Evolutionary conservation across 2,113 vertebrate species (phyloP), one percentile per base, ranked within the genome.

Genomic region (Hemiprocne comata): DNA sequence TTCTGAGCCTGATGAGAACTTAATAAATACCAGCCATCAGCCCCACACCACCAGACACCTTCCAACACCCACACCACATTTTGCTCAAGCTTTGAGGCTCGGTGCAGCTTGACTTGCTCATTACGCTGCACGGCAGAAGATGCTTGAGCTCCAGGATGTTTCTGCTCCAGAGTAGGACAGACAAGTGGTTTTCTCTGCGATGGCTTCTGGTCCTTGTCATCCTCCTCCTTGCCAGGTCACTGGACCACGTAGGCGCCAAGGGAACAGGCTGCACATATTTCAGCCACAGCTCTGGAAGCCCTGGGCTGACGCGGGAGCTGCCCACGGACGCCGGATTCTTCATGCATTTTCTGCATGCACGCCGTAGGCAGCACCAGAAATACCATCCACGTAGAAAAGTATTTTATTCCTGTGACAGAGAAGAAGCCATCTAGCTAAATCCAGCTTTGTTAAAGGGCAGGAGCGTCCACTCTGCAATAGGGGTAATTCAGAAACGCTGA

Each of bases 51-150:
- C 26, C 53, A 75, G 33, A 25, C 57, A 57, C 40, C 38, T 62
- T 72, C 67, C 0, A 0, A 64, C 51, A 70, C 15, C 0, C 0
- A 51, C 4, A 42, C 46, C 0, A 0, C 9, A 12, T 19, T 61
- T 38, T 1, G 1, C 14, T 40, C 44, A 33, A 53, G 31, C 50
- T 73, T 7, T 24, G 31, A 62, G 17, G 28, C 21, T 50, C 1
- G 0, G 20, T 33, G 33, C 60, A 26, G 58, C 75, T 75, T 1
- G 0, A 33, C 12, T 88, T 25, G 2, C 67, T 79, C 0, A 0
- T 60, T 33, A 38, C 0, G 0, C 24, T 57, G 73, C n/a, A 19
- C 1, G 1, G 42, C 34, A 61, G 26, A 55, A 33, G 26, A 33
- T 3, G 50, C 26, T 55, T 6, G 0, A 13, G 7, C 60, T 58